Conservation (phyloP, 2,797 vertebrate genomes). For the Peromyscus aztecus region DNA sequence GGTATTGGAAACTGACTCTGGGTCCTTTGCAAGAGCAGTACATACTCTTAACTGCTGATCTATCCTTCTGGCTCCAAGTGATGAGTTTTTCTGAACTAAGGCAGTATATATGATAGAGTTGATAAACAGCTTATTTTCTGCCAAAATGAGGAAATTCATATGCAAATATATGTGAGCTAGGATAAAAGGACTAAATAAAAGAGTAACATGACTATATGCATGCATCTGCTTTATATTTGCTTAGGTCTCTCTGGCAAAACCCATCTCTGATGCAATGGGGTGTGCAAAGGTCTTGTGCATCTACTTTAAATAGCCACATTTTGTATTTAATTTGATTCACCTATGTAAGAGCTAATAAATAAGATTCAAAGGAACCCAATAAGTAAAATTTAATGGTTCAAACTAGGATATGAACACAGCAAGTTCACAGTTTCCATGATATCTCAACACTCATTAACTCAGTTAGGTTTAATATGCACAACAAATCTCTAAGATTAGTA, state of each 20-base stretch:
- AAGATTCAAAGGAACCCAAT: neutral
- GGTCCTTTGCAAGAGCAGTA: neutral
- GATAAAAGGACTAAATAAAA: neutral
- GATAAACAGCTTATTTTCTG: neutral
- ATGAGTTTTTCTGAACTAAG: neutral
- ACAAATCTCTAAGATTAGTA: neutral
- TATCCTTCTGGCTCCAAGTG: neutral
- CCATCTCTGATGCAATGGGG: neutral
- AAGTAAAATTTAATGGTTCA: neutral
- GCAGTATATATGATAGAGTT: neutral
- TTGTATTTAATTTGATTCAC: neutral
- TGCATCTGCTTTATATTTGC: neutral
- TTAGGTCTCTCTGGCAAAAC: neutral
- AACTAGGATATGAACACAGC: neutral
- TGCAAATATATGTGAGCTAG: neutral
- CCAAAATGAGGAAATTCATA: neutral
- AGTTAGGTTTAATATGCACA: neutral
- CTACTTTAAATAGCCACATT: constrained; percentile 4
- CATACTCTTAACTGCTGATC: neutral
- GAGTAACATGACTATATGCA: neutral
- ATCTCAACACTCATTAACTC: neutral
- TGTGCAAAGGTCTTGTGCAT: neutral
- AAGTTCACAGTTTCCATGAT: neutral
- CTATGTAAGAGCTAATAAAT: neutral
- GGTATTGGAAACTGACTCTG: neutral